A percentile compares a stretch with the other conserved stretches of the same genome.
These are phyloP conservation scores for Cyclophora punctaria DNA, from an alignment of 2,888 invertebrate species.

Conservation along the genomic window DNA sequence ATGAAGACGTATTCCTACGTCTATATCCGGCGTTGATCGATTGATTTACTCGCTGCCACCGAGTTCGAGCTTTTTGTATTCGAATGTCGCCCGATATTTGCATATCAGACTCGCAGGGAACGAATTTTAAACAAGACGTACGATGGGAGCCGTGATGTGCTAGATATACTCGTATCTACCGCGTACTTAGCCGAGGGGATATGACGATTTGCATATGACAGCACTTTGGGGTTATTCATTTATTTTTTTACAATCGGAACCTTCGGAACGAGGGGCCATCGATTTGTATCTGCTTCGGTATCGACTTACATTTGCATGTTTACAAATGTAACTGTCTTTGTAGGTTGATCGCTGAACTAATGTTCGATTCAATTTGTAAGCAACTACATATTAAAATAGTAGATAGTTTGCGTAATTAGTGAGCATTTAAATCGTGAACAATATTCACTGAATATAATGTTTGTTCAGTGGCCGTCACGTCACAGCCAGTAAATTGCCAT, in stretches of 20 bases:
- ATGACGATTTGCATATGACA: slow-evolving; percentile 57
- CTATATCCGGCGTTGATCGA: slow-evolving; percentile 74
- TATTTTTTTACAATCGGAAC: slow-evolving; percentile 22
- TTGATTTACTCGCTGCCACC: slow-evolving; percentile 75
- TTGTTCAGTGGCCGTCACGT: neutral
- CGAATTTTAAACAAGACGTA: slow-evolving; percentile 66
- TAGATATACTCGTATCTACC: slow-evolving; percentile 37
- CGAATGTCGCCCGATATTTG: slow-evolving; percentile 69
- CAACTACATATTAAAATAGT: no score
- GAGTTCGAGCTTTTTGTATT: slow-evolving; percentile 73
- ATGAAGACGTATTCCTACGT: slow-evolving; percentile 72
- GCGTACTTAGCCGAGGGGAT: slow-evolving; percentile 37
- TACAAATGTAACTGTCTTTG: no score
- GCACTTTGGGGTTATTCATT: slow-evolving; percentile 44
- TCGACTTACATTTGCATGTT: slow-evolving; percentile 1
- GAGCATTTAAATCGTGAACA: no score
- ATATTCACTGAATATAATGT: no score
- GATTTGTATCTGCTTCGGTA: neutral
- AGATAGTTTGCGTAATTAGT: no score
- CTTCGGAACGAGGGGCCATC: slow-evolving; percentile 13
- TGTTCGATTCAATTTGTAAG: no score
- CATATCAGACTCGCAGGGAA: slow-evolving; percentile 63
- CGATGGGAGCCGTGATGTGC: slow-evolving; percentile 48
- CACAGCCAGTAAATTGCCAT: slow-evolving; percentile 28
- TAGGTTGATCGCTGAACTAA: no score